Evolutionary conservation across 2,888 invertebrate species (phyloP).

Genomic region (Sclerodermus sp.): DNA sequence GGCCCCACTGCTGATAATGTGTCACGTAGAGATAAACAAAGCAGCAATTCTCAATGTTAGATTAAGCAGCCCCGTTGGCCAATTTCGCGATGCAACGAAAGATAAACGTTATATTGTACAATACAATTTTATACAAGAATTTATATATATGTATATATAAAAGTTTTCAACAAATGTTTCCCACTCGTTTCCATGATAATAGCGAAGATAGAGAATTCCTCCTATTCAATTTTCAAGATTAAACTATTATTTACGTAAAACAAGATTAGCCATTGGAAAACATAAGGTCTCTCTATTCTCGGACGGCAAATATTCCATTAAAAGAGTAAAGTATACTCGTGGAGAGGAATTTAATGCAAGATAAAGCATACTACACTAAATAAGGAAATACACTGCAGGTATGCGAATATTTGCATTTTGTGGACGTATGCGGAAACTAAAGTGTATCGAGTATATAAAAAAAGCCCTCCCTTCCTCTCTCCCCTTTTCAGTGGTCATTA

Average conservation of each 20-base stretch:
- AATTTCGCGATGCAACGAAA: background rate
- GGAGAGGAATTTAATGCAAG: too few relatives aligned
- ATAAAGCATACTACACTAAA: too few relatives aligned
- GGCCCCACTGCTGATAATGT: conserved; percentile 7
- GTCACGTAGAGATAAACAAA: conserved; percentile 1
- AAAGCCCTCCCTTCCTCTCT: background rate
- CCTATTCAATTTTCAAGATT: background rate
- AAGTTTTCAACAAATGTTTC: background rate
- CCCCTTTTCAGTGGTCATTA: background rate
- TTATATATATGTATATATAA: background rate
- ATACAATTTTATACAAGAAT: too few relatives aligned
- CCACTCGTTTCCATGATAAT: background rate
- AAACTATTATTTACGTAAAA: background rate
- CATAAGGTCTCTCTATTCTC: too few relatives aligned
- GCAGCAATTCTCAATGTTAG: background rate
- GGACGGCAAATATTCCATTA: too few relatives aligned
- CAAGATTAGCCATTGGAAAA: background rate
- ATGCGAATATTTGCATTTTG: too few relatives aligned
- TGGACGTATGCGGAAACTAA: too few relatives aligned
- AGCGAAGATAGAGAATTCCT: background rate
- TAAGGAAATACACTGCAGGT: too few relatives aligned
- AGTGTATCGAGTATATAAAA: background rate
- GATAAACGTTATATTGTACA: too few relatives aligned
- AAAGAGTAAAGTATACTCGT: too few relatives aligned
- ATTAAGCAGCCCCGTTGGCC: background rate